phyloP scores from a whole-genome alignment of 2,888 invertebrate genomes.

The Acanthacorydalis orientalis region DNA sequence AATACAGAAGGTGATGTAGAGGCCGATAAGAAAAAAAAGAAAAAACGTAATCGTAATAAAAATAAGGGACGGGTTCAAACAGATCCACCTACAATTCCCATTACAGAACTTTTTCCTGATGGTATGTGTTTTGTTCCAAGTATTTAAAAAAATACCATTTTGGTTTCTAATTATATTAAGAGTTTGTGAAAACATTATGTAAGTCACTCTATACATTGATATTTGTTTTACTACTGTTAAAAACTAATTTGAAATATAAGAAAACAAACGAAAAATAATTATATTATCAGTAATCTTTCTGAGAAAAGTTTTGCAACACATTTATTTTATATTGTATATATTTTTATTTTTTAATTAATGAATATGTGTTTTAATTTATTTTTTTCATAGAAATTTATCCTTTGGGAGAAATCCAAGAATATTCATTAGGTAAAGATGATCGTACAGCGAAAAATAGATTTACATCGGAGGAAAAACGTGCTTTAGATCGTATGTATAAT shows the following conservation, averaged over 20 bases:
- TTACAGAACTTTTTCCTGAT: slow-evolving; percentile 70
- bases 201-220: neutral
- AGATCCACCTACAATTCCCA: slow-evolving; percentile 73
- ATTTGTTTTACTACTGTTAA: neutral
- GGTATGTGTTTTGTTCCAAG: slow-evolving; percentile 27
- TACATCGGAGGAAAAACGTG: slow-evolving; percentile 72
- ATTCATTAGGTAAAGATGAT: slow-evolving; percentile 59
- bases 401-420: slow-evolving; percentile 76
- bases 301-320: too few species aligned
- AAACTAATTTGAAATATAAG: neutral
- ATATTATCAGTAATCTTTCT: too few species aligned
- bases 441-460: slow-evolving; percentile 76
- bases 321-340: too few species aligned
- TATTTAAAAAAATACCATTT: slow-evolving; percentile 3
- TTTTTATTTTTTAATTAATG: too few species aligned
- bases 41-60: slow-evolving; percentile 39
- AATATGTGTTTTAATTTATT: neutral
- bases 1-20: slow-evolving; percentile 24
- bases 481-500: slow-evolving; percentile 76
- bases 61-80: slow-evolving; percentile 42
- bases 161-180: neutral
- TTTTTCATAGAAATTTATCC: slow-evolving; percentile 50
- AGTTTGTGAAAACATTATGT: neutral
- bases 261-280: too few species aligned
- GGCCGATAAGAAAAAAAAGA: slow-evolving; percentile 48